phyloP scores from a whole-genome alignment of 2,888 invertebrate genomes.

The Agriotes lineatus region DNA sequence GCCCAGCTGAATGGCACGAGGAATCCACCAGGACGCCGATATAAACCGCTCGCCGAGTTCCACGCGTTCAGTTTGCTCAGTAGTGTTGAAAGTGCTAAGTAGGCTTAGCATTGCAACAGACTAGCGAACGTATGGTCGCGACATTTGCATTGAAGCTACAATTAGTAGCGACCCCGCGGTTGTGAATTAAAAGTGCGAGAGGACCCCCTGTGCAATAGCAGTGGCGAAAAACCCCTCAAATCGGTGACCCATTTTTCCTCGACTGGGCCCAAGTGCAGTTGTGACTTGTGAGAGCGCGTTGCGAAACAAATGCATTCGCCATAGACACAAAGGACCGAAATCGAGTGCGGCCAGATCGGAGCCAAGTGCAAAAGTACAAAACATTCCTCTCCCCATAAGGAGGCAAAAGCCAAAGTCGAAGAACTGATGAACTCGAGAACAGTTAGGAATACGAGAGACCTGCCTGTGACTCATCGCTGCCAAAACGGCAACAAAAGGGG shows the following conservation, averaged over 20 bases:
- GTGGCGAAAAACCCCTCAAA: no score
- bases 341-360: neutral
- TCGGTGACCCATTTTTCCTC: no score
- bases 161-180: no score
- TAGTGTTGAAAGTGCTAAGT: conserved; percentile 43
- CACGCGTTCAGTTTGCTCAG: conserved; percentile 42
- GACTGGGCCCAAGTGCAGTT: no score
- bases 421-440: conserved; percentile 20
- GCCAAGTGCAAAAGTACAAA: conserved; percentile 3
- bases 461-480: neutral
- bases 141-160: neutral
- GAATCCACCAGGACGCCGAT: conserved; percentile 5
- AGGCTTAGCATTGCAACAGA: conserved; percentile 41
- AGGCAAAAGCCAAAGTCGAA: conserved; percentile 1
- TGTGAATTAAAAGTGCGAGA: conserved; percentile 28
- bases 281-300: neutral
- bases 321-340: no score
- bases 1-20: conserved; percentile 12
- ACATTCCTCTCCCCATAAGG: conserved; percentile 5
- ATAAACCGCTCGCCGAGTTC: conserved; percentile 29
- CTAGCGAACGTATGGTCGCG: conserved; percentile 31
- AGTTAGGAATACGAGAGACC: neutral
- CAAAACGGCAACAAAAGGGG: neutral
- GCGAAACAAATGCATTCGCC: neutral
- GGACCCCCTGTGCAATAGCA: no score